Percentiles rank a stretch among this genome's conserved stretches.
These are phyloP conservation scores for Meganola albula DNA, from an alignment of 2,888 invertebrate genomes.

Conservation along the genomic window DNA sequence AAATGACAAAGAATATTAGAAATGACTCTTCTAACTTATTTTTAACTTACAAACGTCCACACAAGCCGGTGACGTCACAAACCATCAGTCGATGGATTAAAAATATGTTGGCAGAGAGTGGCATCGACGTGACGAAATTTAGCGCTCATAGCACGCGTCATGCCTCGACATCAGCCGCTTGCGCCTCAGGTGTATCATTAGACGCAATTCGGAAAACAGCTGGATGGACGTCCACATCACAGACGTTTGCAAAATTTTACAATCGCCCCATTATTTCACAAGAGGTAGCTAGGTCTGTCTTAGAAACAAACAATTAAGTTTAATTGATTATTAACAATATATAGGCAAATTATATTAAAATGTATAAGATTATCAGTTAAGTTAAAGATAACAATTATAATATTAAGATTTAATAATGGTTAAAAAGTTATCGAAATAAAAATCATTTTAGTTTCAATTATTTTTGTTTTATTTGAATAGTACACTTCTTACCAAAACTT, in stretches of 20 bases:
- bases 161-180: conserved; percentile 8
- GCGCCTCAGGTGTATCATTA: conserved; percentile 1
- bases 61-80: conserved; percentile 1
- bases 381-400: no score
- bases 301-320: no score
- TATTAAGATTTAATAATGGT: no score
- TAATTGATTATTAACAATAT: no score
- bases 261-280: conserved; percentile 1
- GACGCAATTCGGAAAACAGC: conserved; percentile 7
- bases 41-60: conserved; percentile 4
- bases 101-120: conserved; percentile 1
- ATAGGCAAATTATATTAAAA: no score
- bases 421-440: no score
- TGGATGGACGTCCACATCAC: conserved; percentile 4
- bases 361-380: no score
- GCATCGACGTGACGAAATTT: conserved; percentile 4
- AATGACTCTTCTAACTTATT: conserved; percentile 1
- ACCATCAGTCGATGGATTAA: conserved; percentile 6
- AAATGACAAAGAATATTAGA: conserved; percentile 1
- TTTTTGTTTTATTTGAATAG: no score
- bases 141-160: conserved; percentile 6
- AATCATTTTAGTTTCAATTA: no score
- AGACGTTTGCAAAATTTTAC: conserved; percentile 5
- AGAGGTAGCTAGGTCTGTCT: no score
- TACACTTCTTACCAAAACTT: no score